Base-by-base conservation (phyloP, 2,113 vertebrate genomes). In the Beaufortia kweichowensis region DNA sequence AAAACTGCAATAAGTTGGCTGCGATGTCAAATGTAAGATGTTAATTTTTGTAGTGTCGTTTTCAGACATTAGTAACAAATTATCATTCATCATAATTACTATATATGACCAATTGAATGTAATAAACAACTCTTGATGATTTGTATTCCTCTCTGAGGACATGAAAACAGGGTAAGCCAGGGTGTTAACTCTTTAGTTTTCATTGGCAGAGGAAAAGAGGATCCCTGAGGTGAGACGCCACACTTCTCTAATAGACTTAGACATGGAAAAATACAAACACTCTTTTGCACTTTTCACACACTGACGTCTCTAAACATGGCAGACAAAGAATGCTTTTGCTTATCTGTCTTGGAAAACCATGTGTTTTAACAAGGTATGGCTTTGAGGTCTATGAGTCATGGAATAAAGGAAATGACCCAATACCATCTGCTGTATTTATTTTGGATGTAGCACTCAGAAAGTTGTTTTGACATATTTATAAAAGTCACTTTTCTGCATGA, bases 221-320 rank as follows among this genome's bases (percentile, higher is more conserved):
- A 19, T 62, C 77, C 31, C 65, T 26, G 72, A 72, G 76, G 76
- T 77, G 83, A 81, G 75, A 67, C 24, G 43, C 57, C 23, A 64
- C 53, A 59, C 56, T 12, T 63, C 60, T 73, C 73, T 68, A 53
- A 67, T 60, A 23, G 68, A 62, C 61, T 60, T 6, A 17, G 68
- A 79, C n/a, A 23, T 86, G 87, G 88, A 89, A 91, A 90, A 88
- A 43, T 86, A 85, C 85, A 84, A 82, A 33, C 55, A 50, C 14
- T 4, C 83, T 84, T 85, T 79, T 82, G 78, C 72, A 57, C 46
- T 39, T 56, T 28, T 35, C 8, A 60, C 61, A 75, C 50, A 3
- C 28, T 78, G 83, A 84, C 71, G 79, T 80, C 78, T 84, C 60
- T 57, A 76, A 84, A 85, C 14, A 72, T 41, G 68, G 33, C 57